Evolutionary conservation across 2,113 vertebrate species (phyloP).

Genomic region (Pachyramphus minor): DNA sequence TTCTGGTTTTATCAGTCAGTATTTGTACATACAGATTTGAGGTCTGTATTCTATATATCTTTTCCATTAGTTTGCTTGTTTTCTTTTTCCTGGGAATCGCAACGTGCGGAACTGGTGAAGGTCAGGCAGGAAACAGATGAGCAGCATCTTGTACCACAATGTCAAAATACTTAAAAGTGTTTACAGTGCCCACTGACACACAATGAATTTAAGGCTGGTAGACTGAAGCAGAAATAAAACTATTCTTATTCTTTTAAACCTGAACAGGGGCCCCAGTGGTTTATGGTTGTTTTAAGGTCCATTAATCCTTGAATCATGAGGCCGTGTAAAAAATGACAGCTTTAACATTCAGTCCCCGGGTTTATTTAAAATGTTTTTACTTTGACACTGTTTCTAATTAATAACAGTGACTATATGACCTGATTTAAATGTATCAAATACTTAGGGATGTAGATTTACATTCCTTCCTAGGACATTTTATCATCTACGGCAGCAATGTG

Average conservation of each 20-base stretch:
- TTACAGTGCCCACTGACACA: constrained; percentile 75
- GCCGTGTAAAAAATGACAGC: constrained; percentile 76
- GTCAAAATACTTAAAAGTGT: constrained; percentile 79
- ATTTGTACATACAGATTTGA: background rate
- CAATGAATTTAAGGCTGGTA: constrained; percentile 71
- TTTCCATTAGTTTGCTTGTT: background rate
- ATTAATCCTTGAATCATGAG: constrained; percentile 83
- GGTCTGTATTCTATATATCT: background rate
- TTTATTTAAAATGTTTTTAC: constrained; percentile 77
- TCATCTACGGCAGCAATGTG: background rate
- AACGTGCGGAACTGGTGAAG: constrained; percentile 53
- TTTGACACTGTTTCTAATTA: constrained; percentile 73
- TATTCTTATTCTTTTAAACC: constrained; percentile 69
- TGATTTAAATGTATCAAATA: constrained; percentile 59
- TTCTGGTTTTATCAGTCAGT: background rate
- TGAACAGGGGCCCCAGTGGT: constrained; percentile 68
- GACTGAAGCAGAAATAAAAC: constrained; percentile 64
- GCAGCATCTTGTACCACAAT: constrained; percentile 66
- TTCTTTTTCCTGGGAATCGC: background rate
- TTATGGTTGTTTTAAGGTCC: constrained; percentile 79
- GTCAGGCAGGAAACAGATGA: constrained; percentile 70
- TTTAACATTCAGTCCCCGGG: constrained; percentile 68
- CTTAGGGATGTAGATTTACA: background rate
- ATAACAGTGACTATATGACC: constrained; percentile 54
- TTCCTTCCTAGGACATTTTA: background rate